Evolutionary conservation across 1,140 invertebrate genomes (phyloP), one percentile per base, ranked within the genome.

Genomic region (Bemisia tabaci): DNA sequence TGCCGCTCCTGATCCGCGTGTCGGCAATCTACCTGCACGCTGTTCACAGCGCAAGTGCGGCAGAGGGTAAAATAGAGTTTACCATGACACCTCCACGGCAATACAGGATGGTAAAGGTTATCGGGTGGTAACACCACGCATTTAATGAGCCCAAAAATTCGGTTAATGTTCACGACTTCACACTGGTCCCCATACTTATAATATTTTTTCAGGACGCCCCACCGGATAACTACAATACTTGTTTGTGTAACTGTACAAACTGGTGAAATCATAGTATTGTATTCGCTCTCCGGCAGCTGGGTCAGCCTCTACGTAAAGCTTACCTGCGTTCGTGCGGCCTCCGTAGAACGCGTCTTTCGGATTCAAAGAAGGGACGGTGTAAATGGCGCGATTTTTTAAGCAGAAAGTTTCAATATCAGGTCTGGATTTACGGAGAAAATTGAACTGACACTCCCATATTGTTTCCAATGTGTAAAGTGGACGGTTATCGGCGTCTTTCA

Each of bases 11-110:
- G 68, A 26, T 71, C 68, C 9, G 33, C 68, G 69, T 80, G 77
- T n/a, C 12, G 2, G 61, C 71, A 75, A 22, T 26, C 59, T 2
- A 22, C 48, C 26, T 67, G 12, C 21, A 59, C 60, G 59, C 22
- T n/a, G 21, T 22, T 66, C 39, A 71, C 67, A 1, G 64, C 70
- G 61, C 72, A 75, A 12, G 70, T 68, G 22, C 68, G 69, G 66
- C 74, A 76, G 1, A 77, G 66, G 23, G 71, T 48, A 68, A 76
- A 77, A 48, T 75, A 68, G 25, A 77, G 59, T 68, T 73, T 74
- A 22, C 68, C 68, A 62, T 75, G 69, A 26, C 68, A 68, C 61
- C 71, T 68, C 0, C 68, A 26, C 0, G 74, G 74, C 66, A 76
- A 65, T 2, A 77, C 69, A 2, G 75, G 76, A 63, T 75, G 72